Evolutionary conservation across 2,797 vertebrate genomes (phyloP), one percentile per base, ranked within the genome.

Genomic region (Typhlichthys eigenmanni): DNA sequence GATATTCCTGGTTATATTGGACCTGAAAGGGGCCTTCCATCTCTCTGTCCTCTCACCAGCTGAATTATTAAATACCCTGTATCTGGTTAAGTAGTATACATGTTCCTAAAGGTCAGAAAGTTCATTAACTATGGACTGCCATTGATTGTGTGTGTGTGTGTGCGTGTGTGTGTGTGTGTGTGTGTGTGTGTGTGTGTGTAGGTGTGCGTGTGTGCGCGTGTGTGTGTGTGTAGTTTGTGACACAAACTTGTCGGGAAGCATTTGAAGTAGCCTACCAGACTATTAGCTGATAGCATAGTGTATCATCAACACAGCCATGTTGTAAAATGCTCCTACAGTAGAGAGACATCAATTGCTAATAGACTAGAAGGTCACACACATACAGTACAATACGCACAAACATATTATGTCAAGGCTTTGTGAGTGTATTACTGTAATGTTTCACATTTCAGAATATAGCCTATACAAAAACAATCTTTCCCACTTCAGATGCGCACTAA

Each of bases 31-130:
- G 76, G 80, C 84, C 83, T 62, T 75, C 75, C 69, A 62, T 87
- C 77, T 75, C 82, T 91, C 93, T 92, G 86, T 91, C 86, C 76
- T 59, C 81, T 85, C 48, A 62, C 84, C 83, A 79, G 85, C 88
- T 95, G 90, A 94, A 94, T 95, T 94, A 94, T 94, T 95, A 93
- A 95, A 92, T 88, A 88, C 87, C 79, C 76, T 80, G 85, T 92
- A 92, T 90, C 90, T 91, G 85, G 85, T 90, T 92, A 88, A 93
- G 88, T 87, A 88, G 85, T 85, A 58, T 91, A 84, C 87, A 83
- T 90, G 93, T 93, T 92, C 88, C 85, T 89, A 91, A 94, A 93
- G 93, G 93, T 94, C 93, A 92, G 80, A 86, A 90, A 92, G 90
- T 92, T 93, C 91, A 91, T 92, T 93, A 93, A 89, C 88, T 89